phyloP scores from a whole-genome alignment of 2,797 vertebrate species.

The Siniperca scherzeri region DNA sequence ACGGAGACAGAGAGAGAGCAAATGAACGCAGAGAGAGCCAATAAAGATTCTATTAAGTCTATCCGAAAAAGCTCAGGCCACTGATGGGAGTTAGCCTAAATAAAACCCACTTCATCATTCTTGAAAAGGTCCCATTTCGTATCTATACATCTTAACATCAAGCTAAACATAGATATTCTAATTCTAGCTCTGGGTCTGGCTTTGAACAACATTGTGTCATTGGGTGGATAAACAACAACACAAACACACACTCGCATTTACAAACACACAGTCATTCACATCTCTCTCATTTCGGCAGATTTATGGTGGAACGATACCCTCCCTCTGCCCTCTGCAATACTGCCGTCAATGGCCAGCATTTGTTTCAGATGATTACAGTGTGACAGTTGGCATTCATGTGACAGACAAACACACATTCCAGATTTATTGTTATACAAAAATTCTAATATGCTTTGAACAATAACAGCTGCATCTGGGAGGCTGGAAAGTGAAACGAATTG shows the following conservation, averaged over 20 bases:
- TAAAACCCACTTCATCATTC: constrained; percentile 61
- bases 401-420: constrained; percentile 51
- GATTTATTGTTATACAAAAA: constrained; percentile 61
- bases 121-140: constrained; percentile 51
- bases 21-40: constrained; percentile 54
- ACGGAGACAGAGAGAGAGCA: constrained; percentile 25
- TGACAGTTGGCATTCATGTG: constrained; percentile 59
- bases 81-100: constrained; percentile 61
- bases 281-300: constrained; percentile 56
- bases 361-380: constrained; percentile 63
- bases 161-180: constrained; percentile 62
- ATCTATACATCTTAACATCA: constrained; percentile 44
- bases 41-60: constrained; percentile 62
- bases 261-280: constrained; percentile 42
- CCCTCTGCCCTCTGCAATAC: constrained; percentile 50
- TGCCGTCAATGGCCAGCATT: constrained; percentile 57
- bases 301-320: constrained; percentile 54
- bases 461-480: constrained; percentile 49
- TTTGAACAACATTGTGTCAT: constrained; percentile 43
- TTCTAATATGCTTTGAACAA: constrained; percentile 60
- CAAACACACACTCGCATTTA: constrained; percentile 7
- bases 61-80: constrained; percentile 26
- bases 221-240: constrained; percentile 34
- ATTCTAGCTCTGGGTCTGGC: constrained; percentile 54
- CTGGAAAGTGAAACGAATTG: constrained; percentile 56